These are phyloP conservation scores for Lobophora halterata DNA, from an alignment of 2,888 invertebrate genomes.

Conservation along the genomic window DNA sequence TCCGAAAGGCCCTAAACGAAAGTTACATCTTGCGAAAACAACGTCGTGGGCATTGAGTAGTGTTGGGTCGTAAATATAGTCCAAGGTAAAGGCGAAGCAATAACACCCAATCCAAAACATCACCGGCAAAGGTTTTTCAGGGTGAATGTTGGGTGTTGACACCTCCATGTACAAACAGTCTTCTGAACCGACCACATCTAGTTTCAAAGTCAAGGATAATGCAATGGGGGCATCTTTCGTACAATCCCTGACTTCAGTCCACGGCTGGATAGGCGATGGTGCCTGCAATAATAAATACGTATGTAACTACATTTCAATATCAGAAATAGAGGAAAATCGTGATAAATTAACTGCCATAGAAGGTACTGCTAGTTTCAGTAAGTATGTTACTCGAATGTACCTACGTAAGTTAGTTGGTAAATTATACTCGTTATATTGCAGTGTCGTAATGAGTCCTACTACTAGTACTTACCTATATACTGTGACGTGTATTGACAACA, in stretches of 20 bases:
- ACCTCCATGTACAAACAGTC: slow-evolving; percentile 72
- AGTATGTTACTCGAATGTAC: too few species aligned
- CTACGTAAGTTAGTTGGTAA: too few species aligned
- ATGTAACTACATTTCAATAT: background rate
- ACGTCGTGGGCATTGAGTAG: slow-evolving; percentile 55
- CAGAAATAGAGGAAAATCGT: too few species aligned
- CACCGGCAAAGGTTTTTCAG: slow-evolving; percentile 63
- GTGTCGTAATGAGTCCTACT: too few species aligned
- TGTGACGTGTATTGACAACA: too few species aligned
- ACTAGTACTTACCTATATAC: too few species aligned
- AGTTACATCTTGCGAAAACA: slow-evolving; percentile 68
- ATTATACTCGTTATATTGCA: too few species aligned
- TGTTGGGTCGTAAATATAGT: slow-evolving; percentile 56
- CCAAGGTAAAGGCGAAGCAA: slow-evolving; percentile 49
- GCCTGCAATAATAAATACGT: slow-evolving; percentile 50
- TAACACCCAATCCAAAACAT: slow-evolving; percentile 76
- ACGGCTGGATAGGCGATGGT: slow-evolving; percentile 50
- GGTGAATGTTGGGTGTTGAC: slow-evolving; percentile 51
- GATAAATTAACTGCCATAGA: too few species aligned
- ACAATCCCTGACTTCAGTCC: slow-evolving; percentile 55
- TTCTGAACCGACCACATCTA: slow-evolving; percentile 52
- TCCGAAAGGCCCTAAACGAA: slow-evolving; percentile 69
- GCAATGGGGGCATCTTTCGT: slow-evolving; percentile 50
- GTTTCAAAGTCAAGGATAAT: slow-evolving; percentile 19
- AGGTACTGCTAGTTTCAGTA: too few species aligned